phyloP scores from a whole-genome alignment of 2,113 vertebrate species.

The Miniopterus natalensis region DNA sequence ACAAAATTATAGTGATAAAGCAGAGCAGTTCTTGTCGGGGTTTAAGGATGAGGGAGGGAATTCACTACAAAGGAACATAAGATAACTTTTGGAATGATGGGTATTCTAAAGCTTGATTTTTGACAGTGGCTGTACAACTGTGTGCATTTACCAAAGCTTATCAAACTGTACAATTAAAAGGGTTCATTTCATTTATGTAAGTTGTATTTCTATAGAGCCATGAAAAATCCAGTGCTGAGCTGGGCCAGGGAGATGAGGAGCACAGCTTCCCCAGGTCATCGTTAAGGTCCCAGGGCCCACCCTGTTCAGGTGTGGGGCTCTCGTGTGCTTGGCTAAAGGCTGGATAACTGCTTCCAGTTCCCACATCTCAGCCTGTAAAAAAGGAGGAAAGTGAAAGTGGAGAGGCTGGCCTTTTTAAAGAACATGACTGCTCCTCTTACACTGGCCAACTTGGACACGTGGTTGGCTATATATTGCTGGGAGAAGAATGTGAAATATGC shows the following conservation, averaged over 20 bases:
- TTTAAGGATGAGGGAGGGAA: neutral
- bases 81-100: neutral
- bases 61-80: neutral
- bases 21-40: neutral
- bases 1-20: neutral
- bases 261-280: neutral
- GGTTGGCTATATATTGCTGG: neutral
- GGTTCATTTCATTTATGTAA: neutral
- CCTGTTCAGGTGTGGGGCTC: accelerated
- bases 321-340: neutral
- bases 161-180: neutral
- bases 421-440: neutral
- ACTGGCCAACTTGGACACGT: neutral
- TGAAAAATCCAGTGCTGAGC: neutral
- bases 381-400: neutral
- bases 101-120: neutral
- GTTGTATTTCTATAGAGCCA: neutral
- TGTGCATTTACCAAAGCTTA: neutral
- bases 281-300: neutral
- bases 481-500: neutral
- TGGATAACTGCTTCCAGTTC: neutral
- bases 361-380: too few species aligned
- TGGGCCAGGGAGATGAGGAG: neutral
- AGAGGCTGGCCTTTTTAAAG: neutral
- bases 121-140: neutral